Conservation (phyloP, 1,140 invertebrate species). For the Bombus confusus region DNA sequence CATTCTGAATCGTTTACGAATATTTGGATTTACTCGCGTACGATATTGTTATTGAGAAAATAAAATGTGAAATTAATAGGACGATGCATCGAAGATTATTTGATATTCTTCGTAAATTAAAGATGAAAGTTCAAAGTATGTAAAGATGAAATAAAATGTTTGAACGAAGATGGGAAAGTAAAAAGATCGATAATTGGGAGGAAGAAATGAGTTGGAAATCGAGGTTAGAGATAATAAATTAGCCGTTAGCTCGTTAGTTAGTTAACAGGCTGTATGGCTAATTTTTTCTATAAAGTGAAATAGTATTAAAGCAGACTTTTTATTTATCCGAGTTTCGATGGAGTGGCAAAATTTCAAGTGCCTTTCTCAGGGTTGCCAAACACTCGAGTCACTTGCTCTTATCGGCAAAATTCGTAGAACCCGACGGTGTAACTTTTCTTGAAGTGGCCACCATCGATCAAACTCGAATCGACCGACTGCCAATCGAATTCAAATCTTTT, state of each 20-base stretch:
- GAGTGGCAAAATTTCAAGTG: constrained; percentile 14
- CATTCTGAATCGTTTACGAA: no score
- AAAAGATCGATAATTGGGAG: no score
- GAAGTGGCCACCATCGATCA: constrained; percentile 57
- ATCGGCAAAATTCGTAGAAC: constrained; percentile 58
- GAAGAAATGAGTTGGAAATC: no score
- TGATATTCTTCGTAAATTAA: neutral
- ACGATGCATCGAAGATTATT: neutral
- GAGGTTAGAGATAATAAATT: no score
- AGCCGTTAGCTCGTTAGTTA: no score
- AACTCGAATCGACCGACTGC: constrained; percentile 54
- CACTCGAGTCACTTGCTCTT: constrained; percentile 34
- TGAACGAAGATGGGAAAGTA: no score
- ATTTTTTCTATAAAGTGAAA: neutral
- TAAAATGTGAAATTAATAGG: neutral
- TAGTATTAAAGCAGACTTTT: neutral
- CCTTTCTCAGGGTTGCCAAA: constrained; percentile 38
- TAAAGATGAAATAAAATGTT: neutral
- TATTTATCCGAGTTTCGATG: constrained; percentile 7
- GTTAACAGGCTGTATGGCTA: neutral
- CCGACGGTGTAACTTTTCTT: constrained; percentile 51
- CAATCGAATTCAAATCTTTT: constrained; percentile 58
- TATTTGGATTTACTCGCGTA: neutral
- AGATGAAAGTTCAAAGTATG: neutral
- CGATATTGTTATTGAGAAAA: neutral